Evolutionary conservation across 2,113 vertebrate genomes (phyloP), one percentile per base, ranked within the genome.

Genomic region (Perca flavescens): DNA sequence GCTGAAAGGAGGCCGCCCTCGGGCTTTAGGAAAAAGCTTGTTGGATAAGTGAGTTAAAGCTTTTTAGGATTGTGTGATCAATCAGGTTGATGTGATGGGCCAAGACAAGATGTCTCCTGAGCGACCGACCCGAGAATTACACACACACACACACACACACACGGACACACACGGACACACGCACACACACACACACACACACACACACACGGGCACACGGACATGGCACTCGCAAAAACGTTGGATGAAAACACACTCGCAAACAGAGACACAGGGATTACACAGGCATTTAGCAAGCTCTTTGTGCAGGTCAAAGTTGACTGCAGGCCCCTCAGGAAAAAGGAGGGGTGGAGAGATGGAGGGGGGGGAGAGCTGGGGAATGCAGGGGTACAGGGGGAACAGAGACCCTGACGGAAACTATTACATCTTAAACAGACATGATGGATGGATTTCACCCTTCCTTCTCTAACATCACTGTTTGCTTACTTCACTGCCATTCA

Each of bases 261-360:
- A 80, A 84, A 90, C 72, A 86, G 80, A 88, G 89, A 83, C 75
- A n/a, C 66, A 46, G 83, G 89, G 91, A 94, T 93, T 93, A 89
- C 80, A 82, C 91, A 92, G 87, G 88, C 89, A 91, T 93, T 93
- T 93, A 92, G 89, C 85, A 89, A 92, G 92, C 91, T 89, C 90
- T 94, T 89, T 75, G 64, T 84, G 79, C 62, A 58, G 91, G 87
- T 92, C 93, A 93, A 91, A 94, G 92, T 89, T 93, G 86, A 93
- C 83, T 5, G 65, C 70, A 86, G 87, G 86, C 73, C 88, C 90
- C 92, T 87, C 81, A 71, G 77, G 75, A 84, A 85, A 85, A 52
- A 64, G 64, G 71, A 46, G 76, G 81, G 28, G 78, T 0, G 60
- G 52, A 13, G 36, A 70, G 80, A 22, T 78, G 0, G 64, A 52